Evolutionary conservation across 1,140 invertebrate genomes (phyloP), one percentile per base, ranked within the genome.

Genomic region (Tyrophagus putrescentiae): DNA sequence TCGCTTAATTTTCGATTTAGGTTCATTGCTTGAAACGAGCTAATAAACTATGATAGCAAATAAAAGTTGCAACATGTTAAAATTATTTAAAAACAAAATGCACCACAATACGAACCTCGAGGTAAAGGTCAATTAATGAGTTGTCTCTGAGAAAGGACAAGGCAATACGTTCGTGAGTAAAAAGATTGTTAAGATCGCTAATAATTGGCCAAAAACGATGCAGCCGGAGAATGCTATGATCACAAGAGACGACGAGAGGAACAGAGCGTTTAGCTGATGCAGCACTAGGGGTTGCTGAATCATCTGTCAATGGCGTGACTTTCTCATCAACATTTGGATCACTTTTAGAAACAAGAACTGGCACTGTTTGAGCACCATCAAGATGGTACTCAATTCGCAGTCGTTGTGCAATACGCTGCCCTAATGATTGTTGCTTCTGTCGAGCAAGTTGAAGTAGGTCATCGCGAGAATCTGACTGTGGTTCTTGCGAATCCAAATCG

Each of bases 141-240:
- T 84, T 80, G 70, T 96, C 87, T 45, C 80, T 79, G 70, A 96
- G 80, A 71, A 97, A 96, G 66, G 85, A 81, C 60, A 88, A 70
- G 0, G 91, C 90, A 18, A 97, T 87, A 11, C 83, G 84, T 64
- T 82, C 78, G 72, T 97, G 93, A 0, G 88, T 90, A 1, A 98
- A 76, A n/a, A 97, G 84, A 72, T 96, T 97, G 69, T 95, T 96
- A 34, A 98, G 80, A 76, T 98, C 93, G 0, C 89, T 94, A 34
- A 97, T 88, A 3, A 96, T 76, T 11, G 93, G 91, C 92, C 92
- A 97, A 73, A 95, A 97, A 74, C 90, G 94, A 73, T 97, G 93
- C 68, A 95, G 87, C 72, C 90, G 93, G 87, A 97, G 94, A 4
- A 94, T 85, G 64, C 83, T 78, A 63, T 84, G 78, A 13, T 81